Base-by-base conservation (phyloP, 1,140 invertebrate genomes). In the Zaprionus inermis region DNA sequence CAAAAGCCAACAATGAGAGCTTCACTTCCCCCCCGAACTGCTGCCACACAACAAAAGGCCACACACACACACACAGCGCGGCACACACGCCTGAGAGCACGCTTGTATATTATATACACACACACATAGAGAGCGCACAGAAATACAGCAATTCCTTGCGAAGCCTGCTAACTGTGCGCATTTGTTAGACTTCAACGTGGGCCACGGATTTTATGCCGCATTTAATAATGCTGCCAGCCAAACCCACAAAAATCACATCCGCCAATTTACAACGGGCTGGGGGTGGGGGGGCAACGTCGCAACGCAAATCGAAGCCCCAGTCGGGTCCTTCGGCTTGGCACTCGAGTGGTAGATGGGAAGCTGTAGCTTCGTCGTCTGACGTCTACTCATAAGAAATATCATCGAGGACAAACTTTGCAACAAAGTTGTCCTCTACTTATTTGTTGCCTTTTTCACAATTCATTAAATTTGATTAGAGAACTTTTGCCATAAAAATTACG, bases 401-500 rank as follows among this genome's bases (percentile, higher is more conserved):
- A 86, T 79, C 70, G 66, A 82, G 79, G 84, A 89, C 84, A 89
- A 89, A 89, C 78, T 88, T 88, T 81, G 68, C 72, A 72, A 85
- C 75, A 90, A 89, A 89, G 84, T 89, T 89, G 84, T 89, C 84
- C 81, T 89, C 79, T 89, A 76, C 68, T 76, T 76, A 89, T 89
- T 89, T 89, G 84, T 89, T 89, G 84, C 84, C 84, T 89, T 89
- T 89, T 89, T 89, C 84, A 89, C 84, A 89, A 89, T 89, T 89
- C 84, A 89, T 89, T 89, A 89, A 89, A 89, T 89, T 89, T 89
- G 84, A 89, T 89, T 89, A 89, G 84, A 89, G 84, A 89, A 89
- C 84, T 89, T 89, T 89, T 84, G 80, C 84, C 84, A 89, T 89
- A 89, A 89, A 89, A 89, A 89, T 89, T 89, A 89, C 84, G 84